A percentile compares a stretch with the other conserved stretches of the same genome.
phyloP scores from a whole-genome alignment of 2,797 vertebrate genomes.

The Paratrypauchen microcephalus region DNA sequence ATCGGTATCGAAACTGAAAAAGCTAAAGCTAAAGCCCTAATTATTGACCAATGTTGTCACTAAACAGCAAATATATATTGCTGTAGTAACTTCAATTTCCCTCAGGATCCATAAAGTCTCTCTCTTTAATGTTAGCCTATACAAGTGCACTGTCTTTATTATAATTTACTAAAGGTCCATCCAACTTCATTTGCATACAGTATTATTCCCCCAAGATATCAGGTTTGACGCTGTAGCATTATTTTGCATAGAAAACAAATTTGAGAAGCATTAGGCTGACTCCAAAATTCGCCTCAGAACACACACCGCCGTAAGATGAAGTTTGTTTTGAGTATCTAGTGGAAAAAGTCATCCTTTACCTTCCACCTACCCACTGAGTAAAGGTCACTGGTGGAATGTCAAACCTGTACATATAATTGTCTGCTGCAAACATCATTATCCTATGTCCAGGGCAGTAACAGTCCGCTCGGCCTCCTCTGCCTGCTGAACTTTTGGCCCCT shows the following conservation, averaged over 20 bases:
- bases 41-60: too few relatives aligned
- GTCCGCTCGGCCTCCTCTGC: conserved; percentile 4
- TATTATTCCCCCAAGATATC: background rate
- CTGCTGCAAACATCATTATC: conserved; percentile 9
- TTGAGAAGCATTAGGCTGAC: background rate
- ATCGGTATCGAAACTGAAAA: too few relatives aligned
- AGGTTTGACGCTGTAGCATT: background rate
- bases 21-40: too few relatives aligned
- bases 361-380: background rate
- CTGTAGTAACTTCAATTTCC: too few relatives aligned
- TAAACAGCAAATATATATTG: too few relatives aligned
- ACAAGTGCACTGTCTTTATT: too few relatives aligned
- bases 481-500: conserved; percentile 66
- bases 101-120: too few relatives aligned
- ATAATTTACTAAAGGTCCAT: background rate
- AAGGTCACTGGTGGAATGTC: conserved; percentile 8
- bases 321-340: conserved; percentile 3
- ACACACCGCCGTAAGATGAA: background rate
- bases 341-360: background rate
- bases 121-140: too few relatives aligned
- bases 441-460: conserved; percentile 7
- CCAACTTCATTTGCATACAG: background rate
- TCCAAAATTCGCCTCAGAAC: background rate
- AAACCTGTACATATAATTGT: conserved; percentile 15
- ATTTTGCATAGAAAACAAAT: background rate